A percentile compares a stretch with the other conserved stretches of the same genome.
These are phyloP conservation scores for Lepisosteus osseus DNA, from an alignment of 2,113 vertebrate genomes.

Conservation along the genomic window DNA sequence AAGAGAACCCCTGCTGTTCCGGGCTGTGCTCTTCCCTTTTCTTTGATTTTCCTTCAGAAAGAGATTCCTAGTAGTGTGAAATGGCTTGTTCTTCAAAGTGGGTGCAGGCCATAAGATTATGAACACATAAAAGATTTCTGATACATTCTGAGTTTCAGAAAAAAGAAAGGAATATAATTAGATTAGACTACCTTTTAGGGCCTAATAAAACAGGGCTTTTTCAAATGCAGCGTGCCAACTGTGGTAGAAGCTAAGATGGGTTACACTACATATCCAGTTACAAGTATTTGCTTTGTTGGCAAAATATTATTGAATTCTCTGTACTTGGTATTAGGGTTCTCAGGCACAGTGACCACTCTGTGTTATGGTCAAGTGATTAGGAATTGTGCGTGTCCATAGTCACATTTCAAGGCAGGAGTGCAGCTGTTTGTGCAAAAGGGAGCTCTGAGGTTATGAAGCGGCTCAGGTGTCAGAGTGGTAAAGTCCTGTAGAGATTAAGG, in stretches of 20 bases:
- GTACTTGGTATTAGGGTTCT: constrained; percentile 2
- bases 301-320: constrained; percentile 1
- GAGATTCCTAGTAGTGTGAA: constrained; percentile 1
- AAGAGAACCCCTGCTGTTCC: constrained; percentile 5
- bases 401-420: constrained; percentile 12
- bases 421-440: constrained; percentile 26
- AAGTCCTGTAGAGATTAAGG: constrained; percentile 22
- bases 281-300: background rate
- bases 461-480: constrained; percentile 21
- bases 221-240: background rate
- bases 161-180: constrained; percentile 15
- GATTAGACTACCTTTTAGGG: constrained; percentile 14
- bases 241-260: background rate
- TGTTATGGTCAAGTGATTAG: constrained; percentile 15
- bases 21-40: constrained; percentile 16
- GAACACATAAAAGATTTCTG: constrained; percentile 8
- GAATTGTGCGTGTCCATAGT: constrained; percentile 11
- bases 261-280: too few species aligned
- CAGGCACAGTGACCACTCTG: constrained; percentile 10
- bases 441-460: background rate
- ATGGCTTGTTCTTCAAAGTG: constrained; percentile 6
- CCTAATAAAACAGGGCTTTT: background rate
- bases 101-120: constrained; percentile 2
- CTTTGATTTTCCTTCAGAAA: background rate
- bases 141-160: background rate